These are phyloP conservation scores for Carduelis carduelis DNA, from an alignment of 2,797 vertebrate species.

Conservation along the genomic window DNA sequence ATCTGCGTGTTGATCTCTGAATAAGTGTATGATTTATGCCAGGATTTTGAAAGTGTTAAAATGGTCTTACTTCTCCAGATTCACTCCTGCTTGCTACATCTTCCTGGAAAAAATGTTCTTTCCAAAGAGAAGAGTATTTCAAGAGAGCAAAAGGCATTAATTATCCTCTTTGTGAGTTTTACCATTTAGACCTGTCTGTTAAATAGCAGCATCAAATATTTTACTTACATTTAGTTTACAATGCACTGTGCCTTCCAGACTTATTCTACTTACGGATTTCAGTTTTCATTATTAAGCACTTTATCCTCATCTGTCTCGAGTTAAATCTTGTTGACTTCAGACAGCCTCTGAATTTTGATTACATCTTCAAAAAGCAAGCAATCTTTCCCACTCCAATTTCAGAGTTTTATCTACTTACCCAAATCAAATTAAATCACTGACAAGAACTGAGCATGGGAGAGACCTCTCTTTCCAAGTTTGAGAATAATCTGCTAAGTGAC, in stretches of 20 bases:
- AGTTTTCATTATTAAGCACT: background rate
- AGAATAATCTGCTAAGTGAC: background rate
- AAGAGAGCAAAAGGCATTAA: background rate
- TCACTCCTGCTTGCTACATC: background rate
- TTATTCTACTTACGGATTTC: background rate
- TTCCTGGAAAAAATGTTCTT: background rate
- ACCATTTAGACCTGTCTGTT: background rate
- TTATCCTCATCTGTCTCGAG: background rate
- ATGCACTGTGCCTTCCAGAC: background rate
- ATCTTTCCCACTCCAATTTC: background rate
- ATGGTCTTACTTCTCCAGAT: background rate
- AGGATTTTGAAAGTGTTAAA: background rate
- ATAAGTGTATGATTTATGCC: rapidly evolving
- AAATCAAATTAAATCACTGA: background rate
- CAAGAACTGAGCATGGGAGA: background rate
- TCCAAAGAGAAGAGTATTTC: background rate
- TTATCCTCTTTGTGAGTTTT: background rate
- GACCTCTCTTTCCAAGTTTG: background rate
- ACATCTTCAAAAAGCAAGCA: background rate
- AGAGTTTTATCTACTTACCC: background rate
- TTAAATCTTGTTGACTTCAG: background rate
- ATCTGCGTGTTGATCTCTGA: background rate
- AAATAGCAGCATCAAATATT: background rate
- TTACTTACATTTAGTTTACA: background rate
- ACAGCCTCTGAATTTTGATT: background rate